A percentile compares a stretch with the other conserved stretches of the same genome.
Evolutionary conservation across 23 tunicate species (phyloP).

Genomic region (Trididemnum nubilum): DNA sequence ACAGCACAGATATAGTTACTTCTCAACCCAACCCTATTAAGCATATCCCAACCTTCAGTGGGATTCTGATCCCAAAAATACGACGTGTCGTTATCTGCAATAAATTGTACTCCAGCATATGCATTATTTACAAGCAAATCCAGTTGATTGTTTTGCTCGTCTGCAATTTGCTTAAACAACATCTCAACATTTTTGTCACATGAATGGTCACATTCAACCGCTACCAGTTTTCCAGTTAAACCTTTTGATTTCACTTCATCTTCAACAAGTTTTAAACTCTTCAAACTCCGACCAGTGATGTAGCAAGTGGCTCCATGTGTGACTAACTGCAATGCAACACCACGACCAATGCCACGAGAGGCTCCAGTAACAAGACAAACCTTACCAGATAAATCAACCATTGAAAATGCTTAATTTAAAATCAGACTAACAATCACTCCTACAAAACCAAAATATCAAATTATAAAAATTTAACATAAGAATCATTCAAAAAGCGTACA

Average conservation of each 20-base stretch:
- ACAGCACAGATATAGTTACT: conserved; percentile 65
- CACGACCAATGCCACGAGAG: conserved; percentile 91
- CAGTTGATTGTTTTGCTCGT: conserved; percentile 59
- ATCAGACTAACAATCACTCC: too few relatives aligned
- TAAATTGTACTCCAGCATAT: conserved; percentile 48
- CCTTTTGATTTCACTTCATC: conserved; percentile 72
- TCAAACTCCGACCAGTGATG: conserved; percentile 82
- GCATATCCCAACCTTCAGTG: background rate
- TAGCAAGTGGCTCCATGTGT: conserved; percentile 91
- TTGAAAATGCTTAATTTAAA: too few relatives aligned
- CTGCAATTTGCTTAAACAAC: conserved; percentile 45
- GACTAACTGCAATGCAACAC: conserved; percentile 83
- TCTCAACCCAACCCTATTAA: conserved; percentile 24
- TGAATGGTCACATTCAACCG: conserved; percentile 70
- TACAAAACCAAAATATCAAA: too few relatives aligned
- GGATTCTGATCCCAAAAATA: background rate
- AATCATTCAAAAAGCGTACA: too few relatives aligned
- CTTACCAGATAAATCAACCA: conserved; percentile 70
- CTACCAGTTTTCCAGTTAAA: conserved; percentile 45
- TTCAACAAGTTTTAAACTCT: conserved; percentile 45
- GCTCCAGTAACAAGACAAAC: conserved; percentile 97
- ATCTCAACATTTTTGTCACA: conserved; percentile 45
- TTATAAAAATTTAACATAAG: too few relatives aligned
- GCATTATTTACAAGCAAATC: conserved; percentile 89
- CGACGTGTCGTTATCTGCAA: background rate